Percentiles rank a stretch among this genome's conserved stretches.
Conservation (phyloP, 2,797 vertebrate species). For the Pteropus rufus region DNA sequence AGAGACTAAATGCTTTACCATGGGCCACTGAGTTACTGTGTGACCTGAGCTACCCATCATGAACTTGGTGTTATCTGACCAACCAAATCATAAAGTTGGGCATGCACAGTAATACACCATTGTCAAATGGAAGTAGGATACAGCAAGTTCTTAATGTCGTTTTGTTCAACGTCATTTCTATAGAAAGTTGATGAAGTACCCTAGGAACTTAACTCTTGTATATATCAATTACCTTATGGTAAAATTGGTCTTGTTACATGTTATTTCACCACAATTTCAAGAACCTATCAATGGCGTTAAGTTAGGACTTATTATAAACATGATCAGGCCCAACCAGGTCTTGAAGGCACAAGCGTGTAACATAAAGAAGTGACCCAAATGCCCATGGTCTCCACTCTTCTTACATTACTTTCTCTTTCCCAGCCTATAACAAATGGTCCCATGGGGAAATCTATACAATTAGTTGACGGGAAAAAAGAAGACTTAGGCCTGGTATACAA, state of each 20-base stretch:
- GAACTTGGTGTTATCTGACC: background rate
- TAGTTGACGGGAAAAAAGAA: background rate
- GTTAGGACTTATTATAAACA: background rate
- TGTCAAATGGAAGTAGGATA: background rate
- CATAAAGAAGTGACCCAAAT: background rate
- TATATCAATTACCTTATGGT: background rate
- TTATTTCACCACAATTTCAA: too few relatives aligned
- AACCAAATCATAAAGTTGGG: background rate
- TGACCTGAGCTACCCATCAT: background rate
- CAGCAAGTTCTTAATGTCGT: background rate
- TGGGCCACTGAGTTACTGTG: background rate
- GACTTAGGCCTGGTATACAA: background rate
- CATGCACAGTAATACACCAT: background rate
- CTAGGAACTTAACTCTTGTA: background rate
- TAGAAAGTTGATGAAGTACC: background rate
- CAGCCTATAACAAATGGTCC: background rate
- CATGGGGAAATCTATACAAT: background rate
- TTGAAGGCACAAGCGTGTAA: background rate
- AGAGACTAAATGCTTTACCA: background rate
- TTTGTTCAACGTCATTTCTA: background rate
- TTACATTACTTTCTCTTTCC: background rate
- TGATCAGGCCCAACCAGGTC: background rate
- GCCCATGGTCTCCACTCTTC: background rate
- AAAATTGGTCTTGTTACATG: too few relatives aligned
- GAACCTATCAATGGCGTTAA: too few relatives aligned